Evolutionary conservation across 2,888 invertebrate species (phyloP), one percentile per base, ranked within the genome.

Genomic region (Periphyllus acericola): DNA sequence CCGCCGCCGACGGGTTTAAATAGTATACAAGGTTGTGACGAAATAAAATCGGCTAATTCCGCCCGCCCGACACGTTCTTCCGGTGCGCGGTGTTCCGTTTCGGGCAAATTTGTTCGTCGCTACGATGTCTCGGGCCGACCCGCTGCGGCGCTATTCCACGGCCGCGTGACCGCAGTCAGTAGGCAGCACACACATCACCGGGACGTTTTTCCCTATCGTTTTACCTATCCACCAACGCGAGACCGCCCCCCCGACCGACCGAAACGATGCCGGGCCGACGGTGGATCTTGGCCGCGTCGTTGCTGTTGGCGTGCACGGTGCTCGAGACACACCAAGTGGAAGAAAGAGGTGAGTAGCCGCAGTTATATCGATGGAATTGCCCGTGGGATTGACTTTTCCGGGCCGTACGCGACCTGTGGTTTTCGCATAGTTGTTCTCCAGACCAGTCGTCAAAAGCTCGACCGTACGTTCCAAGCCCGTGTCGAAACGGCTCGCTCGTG

Each of bases 311-410:
- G 40, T 66, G 5, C 87, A 60, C 74, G 6, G 81, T 60, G 25
- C 32, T 40, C 32, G 87, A 81, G n/a, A 60, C 87, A 9, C 80
- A 81, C 3, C 87, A 87, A 66, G 87, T 87, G 81, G 87, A 87
- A 75, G 87, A 87, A 74, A 34, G 87, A 87, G 87, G 87, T 87
- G 74, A 87, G 87, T 66, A 1, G 71, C 17, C 4, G n/a, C 46
- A 46, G 9, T 46, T 46, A 46, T 36, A 5, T 14, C 14, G 46
- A 46, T 46, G n/a, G n/a, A 46, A 14, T 46, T 11, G 46, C 14
- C 11, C 14, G 46, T 9, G 46, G 46, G 19, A 32, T 17, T 71
- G 17, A 71, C 17, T 29, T 29, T 32, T 1, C 29, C 21, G 60
- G 60, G 60, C 21, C 25, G 19, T 25, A 14, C 19, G 55, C 19